Percentiles rank a stretch among this genome's conserved stretches.
Evolutionary conservation across 2,113 vertebrate species (phyloP).

Genomic region (Hassar affinis): DNA sequence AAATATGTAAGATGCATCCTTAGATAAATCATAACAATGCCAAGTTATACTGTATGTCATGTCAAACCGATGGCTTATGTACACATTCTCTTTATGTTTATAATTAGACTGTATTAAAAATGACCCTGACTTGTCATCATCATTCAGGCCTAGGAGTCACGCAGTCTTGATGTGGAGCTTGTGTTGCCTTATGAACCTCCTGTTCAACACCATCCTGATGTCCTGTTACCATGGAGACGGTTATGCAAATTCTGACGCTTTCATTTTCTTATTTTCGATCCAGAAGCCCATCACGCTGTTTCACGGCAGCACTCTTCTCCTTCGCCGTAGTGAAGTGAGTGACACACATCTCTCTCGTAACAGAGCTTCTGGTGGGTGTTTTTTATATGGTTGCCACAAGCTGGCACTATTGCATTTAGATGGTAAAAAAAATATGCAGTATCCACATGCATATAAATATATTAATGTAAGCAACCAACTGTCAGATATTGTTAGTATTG

Average conservation of each 20-base stretch:
- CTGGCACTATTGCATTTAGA: constrained; percentile 38
- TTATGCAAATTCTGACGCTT: constrained; percentile 33
- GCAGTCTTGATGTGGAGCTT: neutral
- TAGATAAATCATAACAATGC: neutral
- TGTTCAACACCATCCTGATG: constrained; percentile 40
- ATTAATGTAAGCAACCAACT: neutral
- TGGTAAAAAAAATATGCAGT: neutral
- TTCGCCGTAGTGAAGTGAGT: constrained; percentile 16
- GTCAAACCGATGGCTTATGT: neutral
- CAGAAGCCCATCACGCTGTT: constrained; percentile 15
- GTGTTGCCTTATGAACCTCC: constrained; percentile 30
- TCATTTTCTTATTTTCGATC: neutral
- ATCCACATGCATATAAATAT: neutral
- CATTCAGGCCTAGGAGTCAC: neutral
- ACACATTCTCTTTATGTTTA: neutral
- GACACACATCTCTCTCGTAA: constrained; percentile 24
- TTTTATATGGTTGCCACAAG: constrained; percentile 23
- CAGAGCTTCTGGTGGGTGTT: constrained; percentile 13
- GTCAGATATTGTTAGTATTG: neutral
- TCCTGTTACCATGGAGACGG: constrained; percentile 44
- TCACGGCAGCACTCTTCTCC: constrained; percentile 14
- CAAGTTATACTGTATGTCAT: neutral
- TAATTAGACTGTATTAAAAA: neutral
- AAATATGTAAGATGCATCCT: neutral
- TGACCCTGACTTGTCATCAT: neutral